phyloP scores from a whole-genome alignment of 2,113 vertebrate species.

The Callipepla californica region DNA sequence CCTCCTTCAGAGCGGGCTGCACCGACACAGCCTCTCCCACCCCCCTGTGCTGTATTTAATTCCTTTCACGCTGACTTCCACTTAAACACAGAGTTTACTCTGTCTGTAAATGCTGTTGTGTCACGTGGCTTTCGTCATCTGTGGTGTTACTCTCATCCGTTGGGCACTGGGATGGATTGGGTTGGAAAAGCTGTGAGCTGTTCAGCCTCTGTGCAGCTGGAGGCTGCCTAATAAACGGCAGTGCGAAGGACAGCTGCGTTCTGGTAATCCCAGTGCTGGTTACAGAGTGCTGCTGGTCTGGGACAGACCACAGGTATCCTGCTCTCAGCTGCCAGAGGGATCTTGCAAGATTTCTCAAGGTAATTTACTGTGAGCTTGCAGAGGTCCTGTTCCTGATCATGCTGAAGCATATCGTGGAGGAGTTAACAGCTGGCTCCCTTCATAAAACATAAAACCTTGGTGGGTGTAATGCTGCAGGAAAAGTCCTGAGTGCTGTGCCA shows the following conservation, averaged over 20 bases:
- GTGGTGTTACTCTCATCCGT: neutral
- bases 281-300: neutral
- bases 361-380: neutral
- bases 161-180: neutral
- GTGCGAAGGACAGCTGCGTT: neutral
- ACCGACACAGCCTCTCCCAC: neutral
- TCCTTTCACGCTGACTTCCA: neutral
- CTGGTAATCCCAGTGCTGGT: neutral
- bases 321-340: no score
- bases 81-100: fast-evolving
- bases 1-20: fast-evolving
- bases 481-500: fast-evolving
- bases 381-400: neutral
- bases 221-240: neutral
- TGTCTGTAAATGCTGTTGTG: neutral
- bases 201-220: neutral
- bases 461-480: no score
- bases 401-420: neutral
- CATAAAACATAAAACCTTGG: neutral
- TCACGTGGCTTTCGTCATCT: neutral
- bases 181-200: neutral
- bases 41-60: neutral
- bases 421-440: neutral
- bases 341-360: neutral
- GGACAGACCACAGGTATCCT: neutral